Percentiles rank a stretch among this genome's conserved stretches.
Conservation (phyloP, 1,140 invertebrate species). For the Achroia grisella region DNA sequence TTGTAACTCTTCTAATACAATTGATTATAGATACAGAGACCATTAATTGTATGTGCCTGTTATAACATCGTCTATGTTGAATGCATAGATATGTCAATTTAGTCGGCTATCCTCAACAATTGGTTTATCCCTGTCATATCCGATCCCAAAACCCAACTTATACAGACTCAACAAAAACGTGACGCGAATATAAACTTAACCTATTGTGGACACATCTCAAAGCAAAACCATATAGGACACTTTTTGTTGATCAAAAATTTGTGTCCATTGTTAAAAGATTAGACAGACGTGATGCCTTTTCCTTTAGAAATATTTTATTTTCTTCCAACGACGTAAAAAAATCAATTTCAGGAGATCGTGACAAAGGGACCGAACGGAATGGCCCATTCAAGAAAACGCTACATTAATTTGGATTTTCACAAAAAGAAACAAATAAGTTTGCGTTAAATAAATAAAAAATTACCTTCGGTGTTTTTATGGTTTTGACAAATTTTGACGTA, state of each 20-base stretch:
- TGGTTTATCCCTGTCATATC: conserved; percentile 24
- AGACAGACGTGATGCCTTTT: conserved; percentile 4
- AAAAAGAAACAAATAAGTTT: too few relatives aligned
- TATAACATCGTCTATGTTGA: not conserved
- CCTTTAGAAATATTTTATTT: not conserved
- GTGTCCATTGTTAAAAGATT: conserved; percentile 6
- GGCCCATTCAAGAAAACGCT: conserved; percentile 1
- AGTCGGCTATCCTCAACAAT: conserved; percentile 14
- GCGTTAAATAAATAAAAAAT: too few relatives aligned
- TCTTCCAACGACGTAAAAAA: not conserved
- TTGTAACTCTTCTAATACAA: not conserved
- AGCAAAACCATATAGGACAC: conserved; percentile 2
- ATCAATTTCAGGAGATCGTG: not conserved
- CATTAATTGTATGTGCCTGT: too few relatives aligned
- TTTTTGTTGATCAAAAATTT: conserved; percentile 4
- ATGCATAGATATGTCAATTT: conserved; percentile 16
- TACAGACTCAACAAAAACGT: conserved; percentile 27
- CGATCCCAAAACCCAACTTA: conserved; percentile 16
- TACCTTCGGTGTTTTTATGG: too few relatives aligned
- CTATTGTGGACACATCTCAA: not conserved
- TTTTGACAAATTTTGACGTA: too few relatives aligned
- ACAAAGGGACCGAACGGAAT: not conserved
- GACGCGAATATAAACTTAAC: conserved; percentile 15
- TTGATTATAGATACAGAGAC: conserved; percentile 4
- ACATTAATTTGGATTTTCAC: not conserved